These are phyloP conservation scores for Rhyacichthys aspro DNA, from an alignment of 2,797 vertebrate species.

Conservation along the genomic window DNA sequence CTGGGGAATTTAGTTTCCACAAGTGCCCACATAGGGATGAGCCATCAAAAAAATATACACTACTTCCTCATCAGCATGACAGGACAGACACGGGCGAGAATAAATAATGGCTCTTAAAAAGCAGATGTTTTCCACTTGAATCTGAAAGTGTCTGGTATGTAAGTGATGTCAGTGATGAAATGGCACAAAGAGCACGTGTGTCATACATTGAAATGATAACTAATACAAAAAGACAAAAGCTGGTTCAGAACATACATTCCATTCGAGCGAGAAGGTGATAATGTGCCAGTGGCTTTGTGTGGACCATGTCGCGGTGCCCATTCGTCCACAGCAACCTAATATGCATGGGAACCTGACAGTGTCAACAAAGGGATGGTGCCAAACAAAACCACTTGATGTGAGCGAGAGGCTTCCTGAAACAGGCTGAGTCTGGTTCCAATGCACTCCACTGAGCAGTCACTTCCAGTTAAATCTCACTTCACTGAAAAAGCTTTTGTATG, in stretches of 20 bases:
- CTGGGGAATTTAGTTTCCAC: constrained; percentile 35
- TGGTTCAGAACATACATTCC: constrained; percentile 4
- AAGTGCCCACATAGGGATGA: constrained; percentile 33
- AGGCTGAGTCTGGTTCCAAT: constrained; percentile 47
- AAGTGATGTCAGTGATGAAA: not conserved
- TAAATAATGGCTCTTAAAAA: constrained; percentile 13
- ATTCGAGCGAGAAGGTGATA: constrained; percentile 12
- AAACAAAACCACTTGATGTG: constrained; percentile 61
- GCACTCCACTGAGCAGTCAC: constrained; percentile 15
- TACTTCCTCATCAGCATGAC: constrained; percentile 46
- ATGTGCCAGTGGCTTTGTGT: constrained; percentile 25
- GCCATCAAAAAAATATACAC: constrained; percentile 9
- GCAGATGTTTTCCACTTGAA: constrained; percentile 10
- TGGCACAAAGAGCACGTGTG: not conserved
- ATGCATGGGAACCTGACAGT: constrained; percentile 60
- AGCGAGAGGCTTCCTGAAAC: constrained; percentile 35
- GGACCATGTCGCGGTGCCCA: constrained; percentile 26
- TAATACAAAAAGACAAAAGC: not conserved
- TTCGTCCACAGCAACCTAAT: constrained; percentile 56
- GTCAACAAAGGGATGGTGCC: constrained; percentile 60
- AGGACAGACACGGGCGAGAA: not conserved
- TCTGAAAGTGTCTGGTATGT: constrained; percentile 3
- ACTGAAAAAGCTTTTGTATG: constrained; percentile 32
- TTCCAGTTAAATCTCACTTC: constrained; percentile 25
- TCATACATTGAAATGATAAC: not conserved